Conservation (phyloP, 2,113 vertebrate species). For the Cynocephalus volans region DNA sequence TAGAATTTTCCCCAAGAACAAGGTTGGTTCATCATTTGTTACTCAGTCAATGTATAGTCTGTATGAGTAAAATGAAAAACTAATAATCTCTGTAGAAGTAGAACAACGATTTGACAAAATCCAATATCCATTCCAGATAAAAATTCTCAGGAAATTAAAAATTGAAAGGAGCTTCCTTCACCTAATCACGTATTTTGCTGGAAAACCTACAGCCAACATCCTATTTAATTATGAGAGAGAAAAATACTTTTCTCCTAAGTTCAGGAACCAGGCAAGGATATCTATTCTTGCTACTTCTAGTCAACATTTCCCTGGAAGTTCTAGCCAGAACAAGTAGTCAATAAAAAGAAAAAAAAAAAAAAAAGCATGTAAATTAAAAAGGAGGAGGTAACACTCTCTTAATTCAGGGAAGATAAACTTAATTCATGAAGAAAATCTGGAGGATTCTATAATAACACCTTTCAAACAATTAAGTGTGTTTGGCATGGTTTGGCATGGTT, state of each 20-base stretch:
- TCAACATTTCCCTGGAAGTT: neutral
- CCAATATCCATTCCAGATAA: neutral
- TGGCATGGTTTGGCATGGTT: neutral
- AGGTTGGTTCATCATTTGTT: neutral
- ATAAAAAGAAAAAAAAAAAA: neutral
- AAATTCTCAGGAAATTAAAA: neutral
- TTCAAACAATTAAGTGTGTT: neutral
- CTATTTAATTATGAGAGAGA: neutral
- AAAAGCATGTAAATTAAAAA: neutral
- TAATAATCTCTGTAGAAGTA: neutral
- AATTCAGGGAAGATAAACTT: neutral
- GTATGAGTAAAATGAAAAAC: neutral
- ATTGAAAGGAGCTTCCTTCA: neutral
- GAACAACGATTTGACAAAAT: neutral
- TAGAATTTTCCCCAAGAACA: neutral
- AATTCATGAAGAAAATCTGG: neutral
- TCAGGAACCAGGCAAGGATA: neutral
- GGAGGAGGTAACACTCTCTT: neutral
- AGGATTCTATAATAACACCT: neutral
- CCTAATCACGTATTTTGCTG: neutral
- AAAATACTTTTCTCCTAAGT: neutral
- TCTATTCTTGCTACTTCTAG: neutral
- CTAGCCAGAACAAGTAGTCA: neutral
- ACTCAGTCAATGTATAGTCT: neutral
- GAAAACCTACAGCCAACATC: neutral